These are phyloP conservation scores for Elaphurus davidianus DNA, from an alignment of 2,113 vertebrate genomes.

Conservation along the genomic window DNA sequence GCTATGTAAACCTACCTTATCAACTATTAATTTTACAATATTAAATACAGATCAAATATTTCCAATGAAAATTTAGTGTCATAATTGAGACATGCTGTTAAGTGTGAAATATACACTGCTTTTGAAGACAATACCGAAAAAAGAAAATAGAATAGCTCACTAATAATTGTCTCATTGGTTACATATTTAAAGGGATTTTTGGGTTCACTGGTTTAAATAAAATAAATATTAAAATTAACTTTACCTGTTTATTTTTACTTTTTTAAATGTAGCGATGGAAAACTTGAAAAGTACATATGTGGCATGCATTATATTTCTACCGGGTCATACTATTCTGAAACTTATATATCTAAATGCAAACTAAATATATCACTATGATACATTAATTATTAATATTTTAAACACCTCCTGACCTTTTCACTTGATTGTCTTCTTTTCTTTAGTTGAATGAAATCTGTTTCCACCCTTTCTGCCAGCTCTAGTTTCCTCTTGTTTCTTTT, in stretches of 20 bases:
- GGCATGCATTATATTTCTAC: neutral
- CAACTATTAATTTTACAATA: neutral
- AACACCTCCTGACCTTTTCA: constrained; percentile 90
- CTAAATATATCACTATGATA: constrained; percentile 9
- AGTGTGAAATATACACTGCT: neutral
- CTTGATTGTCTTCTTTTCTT: constrained; percentile 97
- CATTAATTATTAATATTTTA: constrained; percentile 44
- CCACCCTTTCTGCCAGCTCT: constrained; percentile 97
- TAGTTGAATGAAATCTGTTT: constrained; percentile 90
- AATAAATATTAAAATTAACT: constrained; percentile 26
- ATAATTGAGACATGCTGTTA: neutral
- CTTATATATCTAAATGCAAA: constrained; percentile 22
- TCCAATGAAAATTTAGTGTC: neutral
- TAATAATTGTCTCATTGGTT: constrained; percentile 2
- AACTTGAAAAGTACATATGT: neutral
- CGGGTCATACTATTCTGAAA: neutral
- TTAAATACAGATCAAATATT: neutral
- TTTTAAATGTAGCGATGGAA: neutral
- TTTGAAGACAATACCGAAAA: constrained; percentile 1
- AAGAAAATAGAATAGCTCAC: neutral
- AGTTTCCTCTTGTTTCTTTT: constrained; percentile 99
- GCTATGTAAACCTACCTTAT: neutral
- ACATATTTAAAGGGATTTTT: neutral
- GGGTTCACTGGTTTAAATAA: neutral
- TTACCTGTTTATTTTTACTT: neutral